Percentiles rank a stretch among this genome's conserved stretches.
Conservation (phyloP, 2,888 invertebrate species). For the Ichneumon xanthorius region DNA sequence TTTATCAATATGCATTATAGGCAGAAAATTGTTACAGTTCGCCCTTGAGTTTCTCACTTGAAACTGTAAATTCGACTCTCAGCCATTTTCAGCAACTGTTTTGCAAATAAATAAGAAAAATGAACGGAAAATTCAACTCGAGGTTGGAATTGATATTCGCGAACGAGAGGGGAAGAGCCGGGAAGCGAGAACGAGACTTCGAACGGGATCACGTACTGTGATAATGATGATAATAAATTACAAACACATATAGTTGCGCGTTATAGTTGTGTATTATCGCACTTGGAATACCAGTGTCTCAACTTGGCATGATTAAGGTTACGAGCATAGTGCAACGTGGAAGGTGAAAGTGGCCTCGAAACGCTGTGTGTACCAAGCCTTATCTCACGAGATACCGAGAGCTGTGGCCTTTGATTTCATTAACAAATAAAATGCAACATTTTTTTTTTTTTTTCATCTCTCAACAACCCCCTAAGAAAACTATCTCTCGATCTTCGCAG, state of each 20-base stretch:
- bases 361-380: conserved; percentile 55
- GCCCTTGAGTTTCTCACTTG: no score
- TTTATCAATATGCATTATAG: no score
- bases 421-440: conserved; percentile 22
- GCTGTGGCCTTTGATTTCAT: conserved; percentile 61
- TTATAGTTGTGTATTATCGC: conserved; percentile 59
- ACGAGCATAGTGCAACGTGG: conserved; percentile 60
- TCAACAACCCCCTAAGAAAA: conserved; percentile 2
- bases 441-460: conserved; percentile 18
- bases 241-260: conserved; percentile 40
- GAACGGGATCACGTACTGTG: conserved; percentile 22
- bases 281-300: conserved; percentile 66
- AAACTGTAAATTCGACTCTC: no score
- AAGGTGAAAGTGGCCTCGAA: conserved; percentile 69
- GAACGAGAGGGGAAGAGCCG: conserved; percentile 1
- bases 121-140: no score
- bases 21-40: no score
- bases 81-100: no score
- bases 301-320: conserved; percentile 68
- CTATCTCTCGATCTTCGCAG: background rate
- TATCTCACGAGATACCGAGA: conserved; percentile 59
- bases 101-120: no score
- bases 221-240: conserved; percentile 41
- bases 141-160: background rate
- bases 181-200: background rate